Conservation (phyloP, 1,140 invertebrate genomes). For the Psilanteris sp. region DNA sequence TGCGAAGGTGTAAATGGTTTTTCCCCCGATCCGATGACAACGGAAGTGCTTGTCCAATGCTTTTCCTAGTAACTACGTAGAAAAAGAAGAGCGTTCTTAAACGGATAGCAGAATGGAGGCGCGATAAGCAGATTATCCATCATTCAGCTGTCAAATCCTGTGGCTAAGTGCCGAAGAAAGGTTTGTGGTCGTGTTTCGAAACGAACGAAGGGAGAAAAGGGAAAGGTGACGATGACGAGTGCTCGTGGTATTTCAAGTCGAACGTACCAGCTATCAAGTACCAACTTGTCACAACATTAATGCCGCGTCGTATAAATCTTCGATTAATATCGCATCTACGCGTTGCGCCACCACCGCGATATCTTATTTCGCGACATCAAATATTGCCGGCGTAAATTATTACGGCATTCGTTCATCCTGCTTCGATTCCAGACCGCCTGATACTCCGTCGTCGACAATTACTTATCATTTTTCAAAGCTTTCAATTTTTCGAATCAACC, state of each 20-base stretch:
- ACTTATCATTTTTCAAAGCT: conserved; percentile 25
- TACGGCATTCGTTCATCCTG: conserved; percentile 18
- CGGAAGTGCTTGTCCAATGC: conserved; percentile 46
- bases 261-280: conserved; percentile 44
- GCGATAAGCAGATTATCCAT: conserved; percentile 70
- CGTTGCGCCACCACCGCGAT: conserved; percentile 11
- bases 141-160: conserved; percentile 60
- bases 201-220: conserved; percentile 28
- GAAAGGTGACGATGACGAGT: conserved; percentile 54
- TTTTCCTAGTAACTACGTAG: conserved; percentile 49
- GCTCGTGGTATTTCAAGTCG: conserved; percentile 30
- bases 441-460: conserved; percentile 8
- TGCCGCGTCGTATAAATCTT: conserved; percentile 53
- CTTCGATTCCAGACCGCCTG: not conserved
- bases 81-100: conserved; percentile 48
- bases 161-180: conserved; percentile 47
- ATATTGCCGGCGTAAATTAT: conserved; percentile 40
- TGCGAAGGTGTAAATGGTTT: conserved; percentile 20
- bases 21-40: conserved; percentile 15
- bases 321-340: conserved; percentile 50
- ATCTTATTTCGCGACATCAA: conserved; percentile 52
- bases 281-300: conserved; percentile 66
- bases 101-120: conserved; percentile 27
- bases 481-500: conserved; percentile 26
- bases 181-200: conserved; percentile 37